A percentile compares a stretch with the other conserved stretches of the same genome.
phyloP scores from a whole-genome alignment of 1,140 invertebrate genomes.

The Cydia strobilella region DNA sequence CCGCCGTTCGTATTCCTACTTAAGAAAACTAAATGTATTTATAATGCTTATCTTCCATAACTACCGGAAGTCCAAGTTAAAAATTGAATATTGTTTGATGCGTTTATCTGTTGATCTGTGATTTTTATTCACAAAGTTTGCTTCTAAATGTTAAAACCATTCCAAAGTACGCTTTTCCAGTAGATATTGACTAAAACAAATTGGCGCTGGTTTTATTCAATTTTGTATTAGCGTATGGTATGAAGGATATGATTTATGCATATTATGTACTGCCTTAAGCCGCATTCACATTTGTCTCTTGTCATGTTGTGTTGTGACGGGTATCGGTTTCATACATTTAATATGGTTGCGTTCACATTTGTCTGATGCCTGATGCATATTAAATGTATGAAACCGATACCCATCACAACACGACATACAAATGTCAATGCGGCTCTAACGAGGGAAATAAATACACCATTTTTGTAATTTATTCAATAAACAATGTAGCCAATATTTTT shows the following conservation, averaged over 20 bases:
- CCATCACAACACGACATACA: too few relatives aligned
- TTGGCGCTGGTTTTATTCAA: constrained; percentile 34
- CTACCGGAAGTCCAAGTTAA: constrained; percentile 17
- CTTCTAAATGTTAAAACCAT: constrained; percentile 55
- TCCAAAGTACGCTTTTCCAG: constrained; percentile 56
- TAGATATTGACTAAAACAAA: constrained; percentile 26
- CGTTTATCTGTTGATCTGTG: constrained; percentile 20
- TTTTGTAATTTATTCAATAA: constrained; percentile 77
- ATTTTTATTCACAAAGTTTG: constrained; percentile 32
- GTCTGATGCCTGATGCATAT: too few relatives aligned
- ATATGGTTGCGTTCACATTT: too few relatives aligned
- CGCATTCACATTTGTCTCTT: too few relatives aligned
- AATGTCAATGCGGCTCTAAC: too few relatives aligned
- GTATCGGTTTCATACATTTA: too few relatives aligned
- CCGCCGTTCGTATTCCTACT: constrained; percentile 18
- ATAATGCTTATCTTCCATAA: constrained; percentile 8
- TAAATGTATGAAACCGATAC: too few relatives aligned
- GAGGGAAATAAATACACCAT: constrained; percentile 44
- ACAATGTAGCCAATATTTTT: constrained; percentile 61
- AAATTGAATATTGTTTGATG: not conserved
- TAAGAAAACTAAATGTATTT: constrained; percentile 30
- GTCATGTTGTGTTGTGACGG: too few relatives aligned
- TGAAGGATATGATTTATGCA: constrained; percentile 47
- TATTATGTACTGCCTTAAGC: constrained; percentile 56
- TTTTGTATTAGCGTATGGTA: constrained; percentile 45